Conservation (phyloP, 2,113 vertebrate species). For the Podarcis raffonei region DNA sequence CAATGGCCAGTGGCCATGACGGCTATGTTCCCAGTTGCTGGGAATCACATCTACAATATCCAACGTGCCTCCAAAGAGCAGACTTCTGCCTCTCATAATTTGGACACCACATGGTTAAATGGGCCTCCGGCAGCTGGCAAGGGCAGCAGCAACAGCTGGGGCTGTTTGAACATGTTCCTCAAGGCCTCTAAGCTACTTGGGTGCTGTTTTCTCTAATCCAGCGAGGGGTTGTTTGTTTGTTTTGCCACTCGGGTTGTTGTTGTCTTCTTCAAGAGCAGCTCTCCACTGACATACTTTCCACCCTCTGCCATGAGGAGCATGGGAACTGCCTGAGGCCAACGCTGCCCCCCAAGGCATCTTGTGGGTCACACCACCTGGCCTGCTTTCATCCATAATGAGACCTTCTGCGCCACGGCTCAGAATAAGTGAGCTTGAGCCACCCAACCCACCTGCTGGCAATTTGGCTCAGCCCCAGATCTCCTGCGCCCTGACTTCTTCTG, state of each 20-base stretch:
- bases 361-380: background rate
- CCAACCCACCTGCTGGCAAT: background rate
- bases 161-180: background rate
- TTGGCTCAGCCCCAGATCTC: background rate
- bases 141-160: accelerated
- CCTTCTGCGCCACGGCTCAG: background rate
- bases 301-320: background rate
- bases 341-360: too few species aligned
- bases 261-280: background rate
- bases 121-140: too few species aligned
- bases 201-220: background rate
- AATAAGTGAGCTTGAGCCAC: background rate
- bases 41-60: background rate
- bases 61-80: accelerated
- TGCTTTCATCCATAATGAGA: background rate
- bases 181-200: background rate
- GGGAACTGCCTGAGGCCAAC: background rate
- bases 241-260: background rate
- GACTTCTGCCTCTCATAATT: background rate
- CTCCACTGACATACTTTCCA: background rate
- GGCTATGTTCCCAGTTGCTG: too few species aligned
- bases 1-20: too few species aligned
- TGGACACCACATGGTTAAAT: background rate
- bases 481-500: background rate
- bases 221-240: background rate